phyloP scores from a whole-genome alignment of 2,113 vertebrate species.

The Mormyrus lacerda region DNA sequence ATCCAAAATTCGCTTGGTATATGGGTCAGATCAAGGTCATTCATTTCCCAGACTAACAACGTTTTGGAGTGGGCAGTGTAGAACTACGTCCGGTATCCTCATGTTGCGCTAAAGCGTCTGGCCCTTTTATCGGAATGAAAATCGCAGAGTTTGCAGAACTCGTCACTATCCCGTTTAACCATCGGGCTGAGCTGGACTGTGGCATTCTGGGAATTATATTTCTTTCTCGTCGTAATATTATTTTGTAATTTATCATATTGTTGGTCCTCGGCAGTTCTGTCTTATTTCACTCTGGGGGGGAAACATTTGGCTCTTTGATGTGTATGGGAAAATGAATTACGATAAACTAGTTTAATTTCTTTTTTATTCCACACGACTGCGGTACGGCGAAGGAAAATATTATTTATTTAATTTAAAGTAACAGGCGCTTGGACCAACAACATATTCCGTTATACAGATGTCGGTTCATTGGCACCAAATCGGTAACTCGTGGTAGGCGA shows the following conservation, averaged over 20 bases:
- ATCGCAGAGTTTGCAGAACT: neutral
- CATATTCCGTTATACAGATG: neutral
- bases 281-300: neutral
- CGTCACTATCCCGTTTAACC: neutral
- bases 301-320: neutral
- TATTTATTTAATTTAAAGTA: neutral
- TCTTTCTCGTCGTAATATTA: neutral
- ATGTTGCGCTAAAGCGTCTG: neutral
- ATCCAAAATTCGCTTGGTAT: neutral
- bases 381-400: neutral
- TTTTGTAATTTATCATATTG: neutral
- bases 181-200: neutral
- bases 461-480: neutral
- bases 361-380: neutral
- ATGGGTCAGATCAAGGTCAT: neutral
- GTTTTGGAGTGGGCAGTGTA: neutral
- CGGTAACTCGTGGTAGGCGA: neutral
- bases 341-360: neutral
- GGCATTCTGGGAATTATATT: conserved; percentile 2
- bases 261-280: neutral
- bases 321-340: neutral
- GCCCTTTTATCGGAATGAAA: neutral
- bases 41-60: neutral
- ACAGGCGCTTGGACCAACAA: neutral
- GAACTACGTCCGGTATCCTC: neutral